Evolutionary conservation across 2,113 vertebrate genomes (phyloP).

Genomic region (Phrynosoma platyrhinos): DNA sequence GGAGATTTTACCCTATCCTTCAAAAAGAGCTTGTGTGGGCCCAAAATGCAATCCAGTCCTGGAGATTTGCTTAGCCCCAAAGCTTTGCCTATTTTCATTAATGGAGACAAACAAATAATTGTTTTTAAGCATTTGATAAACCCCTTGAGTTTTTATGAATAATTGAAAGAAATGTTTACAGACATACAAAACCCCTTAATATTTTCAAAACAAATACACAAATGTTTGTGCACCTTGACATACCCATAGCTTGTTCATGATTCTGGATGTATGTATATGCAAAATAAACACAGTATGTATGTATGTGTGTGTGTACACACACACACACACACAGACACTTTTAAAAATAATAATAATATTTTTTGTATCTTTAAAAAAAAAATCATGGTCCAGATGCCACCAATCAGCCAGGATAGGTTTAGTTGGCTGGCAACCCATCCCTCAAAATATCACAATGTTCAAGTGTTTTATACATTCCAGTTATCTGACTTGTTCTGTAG

Average conservation of each 20-base stretch:
- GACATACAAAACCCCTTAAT: too few species aligned
- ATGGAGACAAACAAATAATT: too few species aligned
- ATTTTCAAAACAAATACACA: too few species aligned
- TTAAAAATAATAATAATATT: not conserved
- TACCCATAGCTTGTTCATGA: not conserved
- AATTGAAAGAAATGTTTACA: too few species aligned
- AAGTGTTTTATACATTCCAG: slow-evolving; percentile 2
- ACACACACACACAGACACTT: too few species aligned
- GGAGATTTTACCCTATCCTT: not conserved
- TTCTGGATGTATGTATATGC: not conserved
- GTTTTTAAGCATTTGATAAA: too few species aligned
- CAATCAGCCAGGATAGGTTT: not conserved
- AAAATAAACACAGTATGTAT: not conserved
- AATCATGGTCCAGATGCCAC: not conserved
- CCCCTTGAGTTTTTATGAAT: too few species aligned
- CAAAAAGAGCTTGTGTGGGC: not conserved
- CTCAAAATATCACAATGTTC: not conserved
- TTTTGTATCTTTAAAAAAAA: not conserved
- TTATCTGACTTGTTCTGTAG: slow-evolving; percentile 55
- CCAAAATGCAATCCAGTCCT: not conserved
- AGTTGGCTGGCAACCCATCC: not conserved
- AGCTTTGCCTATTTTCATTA: not conserved
- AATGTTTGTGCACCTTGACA: not conserved
- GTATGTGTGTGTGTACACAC: too few species aligned
- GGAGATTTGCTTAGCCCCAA: not conserved